These are phyloP conservation scores for Drosophila eohydei DNA, from an alignment of 2,888 invertebrate species.

Conservation along the genomic window DNA sequence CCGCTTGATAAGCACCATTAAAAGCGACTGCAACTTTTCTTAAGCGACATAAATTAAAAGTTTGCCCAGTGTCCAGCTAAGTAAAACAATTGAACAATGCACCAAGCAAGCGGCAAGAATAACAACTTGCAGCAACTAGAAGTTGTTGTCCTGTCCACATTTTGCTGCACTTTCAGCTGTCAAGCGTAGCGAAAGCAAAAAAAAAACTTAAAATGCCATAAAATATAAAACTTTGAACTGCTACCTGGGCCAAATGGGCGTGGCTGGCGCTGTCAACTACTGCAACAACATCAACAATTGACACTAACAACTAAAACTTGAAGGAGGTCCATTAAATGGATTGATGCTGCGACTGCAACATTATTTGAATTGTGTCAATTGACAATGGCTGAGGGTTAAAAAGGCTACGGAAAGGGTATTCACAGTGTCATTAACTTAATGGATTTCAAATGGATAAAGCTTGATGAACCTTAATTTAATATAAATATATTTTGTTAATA, in stretches of 20 bases:
- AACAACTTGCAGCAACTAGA: constrained; percentile 15
- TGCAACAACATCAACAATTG: constrained; percentile 7
- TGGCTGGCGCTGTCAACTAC: constrained; percentile 44
- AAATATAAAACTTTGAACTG: constrained; percentile 46
- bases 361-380: constrained; percentile 60
- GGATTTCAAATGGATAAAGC: neutral
- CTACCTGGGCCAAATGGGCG: constrained; percentile 32
- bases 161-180: constrained; percentile 63
- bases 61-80: constrained; percentile 28
- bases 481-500: no score
- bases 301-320: neutral
- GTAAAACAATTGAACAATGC: constrained; percentile 43
- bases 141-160: constrained; percentile 37
- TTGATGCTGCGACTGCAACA: constrained; percentile 47
- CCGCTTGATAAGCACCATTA: constrained; percentile 44
- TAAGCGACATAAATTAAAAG: constrained; percentile 68
- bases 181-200: constrained; percentile 26
- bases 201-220: constrained; percentile 55
- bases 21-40: constrained; percentile 60
- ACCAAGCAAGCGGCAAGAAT: constrained; percentile 13
- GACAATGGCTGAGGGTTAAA: neutral
- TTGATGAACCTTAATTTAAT: neutral
- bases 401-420: neutral
- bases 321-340: constrained; percentile 54
- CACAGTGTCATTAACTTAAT: constrained; percentile 14